Conservation (phyloP, 1,140 invertebrate species). For the Zaprionus gabonicus region DNA sequence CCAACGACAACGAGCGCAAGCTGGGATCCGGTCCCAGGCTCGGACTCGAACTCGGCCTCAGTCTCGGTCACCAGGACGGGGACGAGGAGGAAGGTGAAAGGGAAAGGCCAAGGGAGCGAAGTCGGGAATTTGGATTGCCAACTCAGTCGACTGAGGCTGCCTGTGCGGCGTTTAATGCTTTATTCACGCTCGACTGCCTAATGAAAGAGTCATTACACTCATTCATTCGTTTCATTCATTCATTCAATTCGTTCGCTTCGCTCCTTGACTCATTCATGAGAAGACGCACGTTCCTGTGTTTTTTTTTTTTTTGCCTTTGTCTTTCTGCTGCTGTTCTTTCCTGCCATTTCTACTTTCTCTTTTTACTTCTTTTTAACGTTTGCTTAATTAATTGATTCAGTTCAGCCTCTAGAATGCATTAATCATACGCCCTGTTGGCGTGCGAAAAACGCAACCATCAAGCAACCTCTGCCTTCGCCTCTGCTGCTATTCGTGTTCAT, state of each 20-base stretch:
- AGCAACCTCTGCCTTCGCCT: background rate
- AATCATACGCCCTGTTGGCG: constrained; percentile 68
- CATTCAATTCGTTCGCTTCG: constrained; percentile 64
- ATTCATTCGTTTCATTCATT: constrained; percentile 74
- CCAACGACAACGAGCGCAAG: constrained; percentile 6
- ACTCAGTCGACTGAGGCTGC: background rate
- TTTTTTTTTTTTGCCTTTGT: constrained; percentile 31
- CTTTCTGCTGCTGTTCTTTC: background rate
- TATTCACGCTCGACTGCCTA: constrained; percentile 73
- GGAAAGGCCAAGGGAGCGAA: background rate
- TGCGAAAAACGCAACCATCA: constrained; percentile 1
- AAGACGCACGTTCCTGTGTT: constrained; percentile 39
- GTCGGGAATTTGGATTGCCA: no score
- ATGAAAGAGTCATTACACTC: constrained; percentile 81
- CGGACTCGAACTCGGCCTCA: background rate
- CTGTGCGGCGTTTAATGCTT: constrained; percentile 62
- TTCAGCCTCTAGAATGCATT: constrained; percentile 52
- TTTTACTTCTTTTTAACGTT: constrained; percentile 48
- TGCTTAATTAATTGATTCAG: constrained; percentile 72
- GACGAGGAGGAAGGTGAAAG: background rate
- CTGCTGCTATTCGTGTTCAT: background rate
- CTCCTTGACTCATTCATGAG: constrained; percentile 58
- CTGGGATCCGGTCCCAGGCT: constrained; percentile 1
- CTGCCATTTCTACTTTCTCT: background rate
- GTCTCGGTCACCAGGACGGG: background rate